Evolutionary conservation across 2,113 vertebrate genomes (phyloP).

Genomic region (Indicator indicator): DNA sequence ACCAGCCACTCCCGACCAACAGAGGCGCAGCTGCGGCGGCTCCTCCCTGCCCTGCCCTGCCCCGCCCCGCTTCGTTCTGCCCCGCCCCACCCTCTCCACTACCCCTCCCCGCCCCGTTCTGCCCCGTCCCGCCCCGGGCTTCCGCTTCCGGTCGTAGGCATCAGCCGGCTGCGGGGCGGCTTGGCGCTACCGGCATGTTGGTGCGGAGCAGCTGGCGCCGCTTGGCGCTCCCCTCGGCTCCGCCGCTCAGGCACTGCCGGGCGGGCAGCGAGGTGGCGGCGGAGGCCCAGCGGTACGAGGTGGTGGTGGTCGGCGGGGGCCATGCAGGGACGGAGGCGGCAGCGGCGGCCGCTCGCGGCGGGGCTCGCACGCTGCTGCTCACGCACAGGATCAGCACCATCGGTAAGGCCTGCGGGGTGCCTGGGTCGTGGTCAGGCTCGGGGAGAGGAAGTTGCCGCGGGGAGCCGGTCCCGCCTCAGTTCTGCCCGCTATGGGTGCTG

Average conservation of each 20-base stretch:
- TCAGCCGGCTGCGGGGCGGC: too few relatives aligned
- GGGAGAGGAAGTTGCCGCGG: too few relatives aligned
- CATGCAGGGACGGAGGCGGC: constrained; percentile 92
- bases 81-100: too few relatives aligned
- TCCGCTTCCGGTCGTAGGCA: neutral
- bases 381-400: constrained; percentile 88
- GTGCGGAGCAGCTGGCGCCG: neutral
- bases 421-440: too few relatives aligned
- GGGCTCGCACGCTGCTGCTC: constrained; percentile 86
- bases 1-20: too few relatives aligned
- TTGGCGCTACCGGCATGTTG: constrained; percentile 32
- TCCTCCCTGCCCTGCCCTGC: neutral
- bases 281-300: constrained; percentile 76
- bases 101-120: too few relatives aligned
- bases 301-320: constrained; percentile 91
- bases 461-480: too few relatives aligned
- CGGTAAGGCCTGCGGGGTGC: constrained; percentile 65
- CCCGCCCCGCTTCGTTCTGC: too few relatives aligned
- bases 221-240: neutral
- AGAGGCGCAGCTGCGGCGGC: too few relatives aligned
- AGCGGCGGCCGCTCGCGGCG: constrained; percentile 85
- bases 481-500: rapidly evolving
- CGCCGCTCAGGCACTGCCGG: neutral
- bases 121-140: neutral
- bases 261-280: neutral